Base-by-base conservation (phyloP, 1,140 invertebrate species). In the Drosophila parabipectinata region DNA sequence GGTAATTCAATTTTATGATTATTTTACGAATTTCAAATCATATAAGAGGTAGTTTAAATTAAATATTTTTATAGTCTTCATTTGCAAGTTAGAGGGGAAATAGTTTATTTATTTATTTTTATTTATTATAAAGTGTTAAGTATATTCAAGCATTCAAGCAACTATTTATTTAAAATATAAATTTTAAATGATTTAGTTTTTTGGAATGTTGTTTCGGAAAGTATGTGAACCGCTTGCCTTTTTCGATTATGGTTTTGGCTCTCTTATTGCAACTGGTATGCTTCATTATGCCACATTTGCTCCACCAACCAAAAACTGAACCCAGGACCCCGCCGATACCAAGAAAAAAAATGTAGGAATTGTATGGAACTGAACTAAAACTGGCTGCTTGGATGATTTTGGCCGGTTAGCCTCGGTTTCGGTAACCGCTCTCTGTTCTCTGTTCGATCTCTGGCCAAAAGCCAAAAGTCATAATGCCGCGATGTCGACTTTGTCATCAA, bases 401-500 rank as follows among this genome's bases (percentile, higher is more conserved):
- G 26, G 59, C 71, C 47, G 73, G 74, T 78, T 72, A 74, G 76
- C 76, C 68, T 55, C 66, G 57, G 50, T 62, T 47, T 45, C 30
- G 64, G 73, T 45, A 61, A 51, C 62, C 54, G 55, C 37, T 28
- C 26, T 28, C 26, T 7, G 26, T 5, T 28, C 26, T 6, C 26
- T 61, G 41, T 58, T 74, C 61, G 61, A 71, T 72, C 67, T 66
- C 62, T 79, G 60, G 76, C 77, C 78, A 58, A 52, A 72, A 67
- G 78, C 78, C 78, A 81, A 81, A 62, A 73, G 73, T 81, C 78
- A 81, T 79, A 79, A 79, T 79, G 77, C 69, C 58, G 50, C 71
- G 77, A 74, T 79, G 69, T 58, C 72, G 66, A 72, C 67, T 72
- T 72, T 81, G 78, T 80, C 78, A 81, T 81, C 64, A 76, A 60